Evolutionary conservation across 2,797 vertebrate species (phyloP), one percentile per base, ranked within the genome.

Genomic region (Sparidentex hasta): DNA sequence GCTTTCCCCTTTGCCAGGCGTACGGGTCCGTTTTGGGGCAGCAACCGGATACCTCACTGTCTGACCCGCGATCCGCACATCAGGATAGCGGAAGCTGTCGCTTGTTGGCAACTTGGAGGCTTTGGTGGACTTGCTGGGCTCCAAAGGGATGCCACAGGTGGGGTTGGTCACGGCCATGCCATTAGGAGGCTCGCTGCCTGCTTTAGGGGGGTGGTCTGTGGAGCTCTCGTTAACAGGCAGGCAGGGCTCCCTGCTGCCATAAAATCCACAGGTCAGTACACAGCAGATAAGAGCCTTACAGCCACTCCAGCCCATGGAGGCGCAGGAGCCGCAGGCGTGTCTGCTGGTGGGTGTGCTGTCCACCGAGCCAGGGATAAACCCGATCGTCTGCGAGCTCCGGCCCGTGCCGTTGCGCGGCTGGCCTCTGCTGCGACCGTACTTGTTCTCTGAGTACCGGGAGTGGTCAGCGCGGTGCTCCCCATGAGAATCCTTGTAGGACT

Each of bases 71-170:
- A 99, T 93, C 80, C 96, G 97, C 75, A 99, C 96, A 0, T 99
- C 98, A 0, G 84, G 94, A 91, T 99, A 99, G 59, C 96, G 97
- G 92, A 99, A 99, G 86, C 98, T 99, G 93, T 96, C 98, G 3
- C 95, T 93, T 1, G 88, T 91, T 71, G 85, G 93, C 81, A 88
- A 86, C 91, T 91, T 96, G 72, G 78, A 94, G 88, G 89, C 86
- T 84, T 92, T 95, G 86, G 68, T 90, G 87, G 92, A 87, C 87
- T 92, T 94, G 77, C 44, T 82, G 29, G 90, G 5, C 88, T 91
- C 96, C 92, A 18, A 83, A 85, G 91, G 88, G 48, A 93, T 71
- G 73, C 95, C 96, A 1, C 92, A 84, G 0, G 96, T 95, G 27
- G 97, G 95, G 74, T 90, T 86, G 16, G 33, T 90, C 74, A 94